phyloP scores from a whole-genome alignment of 1,140 invertebrate species.

The Caenorhabditis brenneri region DNA sequence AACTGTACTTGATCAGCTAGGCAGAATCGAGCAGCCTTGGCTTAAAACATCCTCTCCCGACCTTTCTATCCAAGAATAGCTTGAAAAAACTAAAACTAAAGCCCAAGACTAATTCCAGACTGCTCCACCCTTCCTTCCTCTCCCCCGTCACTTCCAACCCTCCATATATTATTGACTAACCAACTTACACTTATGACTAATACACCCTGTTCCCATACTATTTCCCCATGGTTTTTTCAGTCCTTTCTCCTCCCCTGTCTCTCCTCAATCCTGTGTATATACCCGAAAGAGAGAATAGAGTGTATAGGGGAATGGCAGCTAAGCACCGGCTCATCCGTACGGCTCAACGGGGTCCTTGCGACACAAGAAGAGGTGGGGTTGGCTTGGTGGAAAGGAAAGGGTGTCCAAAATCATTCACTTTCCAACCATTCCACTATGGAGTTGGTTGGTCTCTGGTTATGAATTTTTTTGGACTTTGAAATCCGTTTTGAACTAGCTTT shows the following conservation, averaged over 20 bases:
- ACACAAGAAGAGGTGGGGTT: background rate
- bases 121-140: background rate
- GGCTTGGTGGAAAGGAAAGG: no score
- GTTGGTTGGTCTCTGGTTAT: background rate
- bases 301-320: conserved; percentile 22
- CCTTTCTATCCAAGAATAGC: no score
- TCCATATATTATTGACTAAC: background rate
- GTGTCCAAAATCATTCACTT: background rate
- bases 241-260: background rate
- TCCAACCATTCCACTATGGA: background rate
- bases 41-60: no score
- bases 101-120: background rate
- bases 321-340: conserved; percentile 41
- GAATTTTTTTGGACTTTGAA: background rate
- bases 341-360: conserved; percentile 35
- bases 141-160: background rate
- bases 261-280: background rate
- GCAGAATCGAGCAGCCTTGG: no score
- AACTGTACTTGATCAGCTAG: no score
- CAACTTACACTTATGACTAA: conserved; percentile 39
- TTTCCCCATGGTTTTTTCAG: background rate
- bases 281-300: background rate
- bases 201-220: background rate
- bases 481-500: no score
- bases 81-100: no score